Evolutionary conservation across 2,888 invertebrate species (phyloP).

Genomic region (Aphidius colemani): DNA sequence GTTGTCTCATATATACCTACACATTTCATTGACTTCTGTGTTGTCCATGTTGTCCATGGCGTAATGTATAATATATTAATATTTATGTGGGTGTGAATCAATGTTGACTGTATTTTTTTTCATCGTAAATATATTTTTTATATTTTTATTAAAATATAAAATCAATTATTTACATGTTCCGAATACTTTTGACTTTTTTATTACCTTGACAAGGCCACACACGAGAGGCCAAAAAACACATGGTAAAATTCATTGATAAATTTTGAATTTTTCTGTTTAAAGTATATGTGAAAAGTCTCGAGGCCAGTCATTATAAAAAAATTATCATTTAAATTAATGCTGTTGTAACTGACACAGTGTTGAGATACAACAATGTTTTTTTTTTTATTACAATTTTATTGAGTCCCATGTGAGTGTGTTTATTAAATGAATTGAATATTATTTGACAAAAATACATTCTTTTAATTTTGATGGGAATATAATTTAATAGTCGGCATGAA

Average conservation of each 20-base stretch:
- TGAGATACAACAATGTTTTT: too few species aligned
- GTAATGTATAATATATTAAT: constrained; percentile 13
- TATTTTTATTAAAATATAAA: background rate
- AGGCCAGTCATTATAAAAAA: too few species aligned
- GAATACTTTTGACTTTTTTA: constrained; percentile 15
- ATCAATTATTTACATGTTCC: background rate
- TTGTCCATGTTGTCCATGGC: constrained; percentile 11
- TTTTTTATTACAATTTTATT: too few species aligned
- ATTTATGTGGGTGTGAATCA: constrained; percentile 43
- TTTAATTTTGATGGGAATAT: too few species aligned
- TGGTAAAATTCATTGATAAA: background rate
- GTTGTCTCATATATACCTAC: constrained; percentile 18
- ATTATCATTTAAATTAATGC: constrained; percentile 31
- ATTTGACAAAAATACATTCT: too few species aligned
- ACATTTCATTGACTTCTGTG: constrained; percentile 10
- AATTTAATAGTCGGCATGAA: background rate
- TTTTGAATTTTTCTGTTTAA: constrained; percentile 34
- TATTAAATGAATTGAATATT: too few species aligned
- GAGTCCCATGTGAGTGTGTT: too few species aligned
- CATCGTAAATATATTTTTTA: background rate
- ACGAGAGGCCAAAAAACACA: constrained; percentile 10
- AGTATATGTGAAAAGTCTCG: too few species aligned
- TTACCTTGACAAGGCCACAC: constrained; percentile 17
- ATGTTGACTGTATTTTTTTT: constrained; percentile 31
- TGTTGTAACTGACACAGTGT: background rate